These are phyloP conservation scores for Phyllostomus discolor DNA, from an alignment of 2,113 vertebrate species.

Conservation along the genomic window DNA sequence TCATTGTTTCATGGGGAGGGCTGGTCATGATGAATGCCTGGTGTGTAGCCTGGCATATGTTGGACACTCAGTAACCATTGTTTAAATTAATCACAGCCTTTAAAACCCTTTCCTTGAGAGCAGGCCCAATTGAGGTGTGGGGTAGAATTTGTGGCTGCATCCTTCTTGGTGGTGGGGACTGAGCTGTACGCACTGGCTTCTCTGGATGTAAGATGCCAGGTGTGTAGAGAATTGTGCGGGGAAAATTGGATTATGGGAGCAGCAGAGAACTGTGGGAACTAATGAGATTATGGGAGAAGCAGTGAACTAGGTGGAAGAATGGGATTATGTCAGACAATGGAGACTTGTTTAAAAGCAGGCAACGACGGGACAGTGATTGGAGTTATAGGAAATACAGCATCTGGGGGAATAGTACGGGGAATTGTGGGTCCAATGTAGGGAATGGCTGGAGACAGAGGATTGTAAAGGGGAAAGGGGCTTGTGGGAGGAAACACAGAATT, in stretches of 20 bases:
- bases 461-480: no score
- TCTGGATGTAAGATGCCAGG: background rate
- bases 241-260: background rate
- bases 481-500: no score
- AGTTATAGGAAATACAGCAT: background rate
- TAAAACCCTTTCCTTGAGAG: background rate
- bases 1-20: background rate
- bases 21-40: background rate
- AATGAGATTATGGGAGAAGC: no score
- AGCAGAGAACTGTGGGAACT: background rate
- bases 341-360: background rate
- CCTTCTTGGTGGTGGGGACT: background rate
- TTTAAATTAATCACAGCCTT: background rate
- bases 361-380: background rate
- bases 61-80: background rate
- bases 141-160: background rate
- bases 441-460: no score
- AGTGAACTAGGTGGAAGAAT: background rate
- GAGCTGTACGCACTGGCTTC: background rate
- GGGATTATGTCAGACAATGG: background rate
- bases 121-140: background rate
- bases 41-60: background rate
- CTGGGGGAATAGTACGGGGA: background rate
- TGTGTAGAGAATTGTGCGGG: background rate
- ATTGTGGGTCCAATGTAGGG: background rate